Base-by-base conservation (phyloP, 2,797 vertebrate genomes). In the Amblyraja radiata region DNA sequence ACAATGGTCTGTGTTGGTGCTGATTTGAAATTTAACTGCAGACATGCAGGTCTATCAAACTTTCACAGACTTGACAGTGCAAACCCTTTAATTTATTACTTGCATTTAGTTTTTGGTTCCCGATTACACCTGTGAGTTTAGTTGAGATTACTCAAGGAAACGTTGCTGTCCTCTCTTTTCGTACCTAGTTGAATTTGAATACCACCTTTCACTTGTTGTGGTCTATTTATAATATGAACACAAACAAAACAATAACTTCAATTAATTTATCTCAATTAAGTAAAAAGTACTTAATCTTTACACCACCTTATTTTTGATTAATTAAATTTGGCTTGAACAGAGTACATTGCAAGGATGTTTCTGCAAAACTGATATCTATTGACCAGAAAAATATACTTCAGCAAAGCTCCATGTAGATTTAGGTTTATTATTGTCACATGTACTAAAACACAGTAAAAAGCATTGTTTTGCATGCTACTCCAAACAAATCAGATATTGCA, bases 171-270 rank as follows among this genome's bases (percentile, higher is more conserved):
- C 54, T 28, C 11, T 84, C 54, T 63, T 58, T 13, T 84, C 28
- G 58, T 61, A 61, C 25, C 13, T 61, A n/a, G 28, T 84, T 84
- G 54, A 61, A 61, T 84, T n/a, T 84, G 83, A 84, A 84, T 61
- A 8, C 9, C 58, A 84, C 11, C 28, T 84, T 1, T 84, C 25
- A 84, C 54, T n/a, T 10, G 46, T n/a, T 58, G 14, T 84, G 83
- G n/a, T 5, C 25, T 5, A 61, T 84, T 88, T 88, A 7, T 88
- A 88, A 88, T 23, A 32, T 1, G 63, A 65, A 63, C 65, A 65
- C 61, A 88, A 32, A 83, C 23, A 28, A 61, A 83, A 54, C 81
- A 84, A 84, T 83, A 25, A 83, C 58, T 63, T 86, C 79, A 81
- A 81, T 46, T 81, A 14, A 86, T 86, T 28, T 13, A 86, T n/a